A percentile compares a stretch with the other conserved stretches of the same genome.
phyloP scores from a whole-genome alignment of 92 coral and sea anemone genomes.

The Parazoanthus atlanticus region DNA sequence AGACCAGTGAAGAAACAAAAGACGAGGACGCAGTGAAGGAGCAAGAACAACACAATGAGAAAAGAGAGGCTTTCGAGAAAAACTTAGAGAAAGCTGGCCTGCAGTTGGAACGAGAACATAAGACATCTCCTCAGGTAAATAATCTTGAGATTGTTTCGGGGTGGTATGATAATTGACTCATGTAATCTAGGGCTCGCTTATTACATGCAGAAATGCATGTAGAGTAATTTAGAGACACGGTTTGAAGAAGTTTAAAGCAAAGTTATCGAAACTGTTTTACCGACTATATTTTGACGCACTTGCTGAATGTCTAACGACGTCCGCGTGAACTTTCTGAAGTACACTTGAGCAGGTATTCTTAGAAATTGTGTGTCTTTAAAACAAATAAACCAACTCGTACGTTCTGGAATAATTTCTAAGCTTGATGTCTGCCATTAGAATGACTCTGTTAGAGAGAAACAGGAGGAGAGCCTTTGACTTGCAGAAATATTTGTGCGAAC shows the following conservation, averaged over 20 bases:
- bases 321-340: not conserved
- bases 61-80: slow-evolving; percentile 68
- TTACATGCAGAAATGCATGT: not conserved
- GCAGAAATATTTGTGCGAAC: not conserved
- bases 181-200: not conserved
- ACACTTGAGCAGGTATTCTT: not conserved
- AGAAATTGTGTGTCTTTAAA: not conserved
- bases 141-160: not conserved
- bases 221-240: not conserved
- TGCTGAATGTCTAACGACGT: not conserved
- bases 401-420: not conserved
- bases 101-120: slow-evolving; percentile 54
- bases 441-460: not conserved
- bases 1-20: slow-evolving; percentile 57
- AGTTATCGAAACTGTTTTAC: not conserved
- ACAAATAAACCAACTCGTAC: not conserved
- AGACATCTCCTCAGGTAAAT: slow-evolving; percentile 50
- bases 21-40: slow-evolving; percentile 54
- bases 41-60: slow-evolving; percentile 50
- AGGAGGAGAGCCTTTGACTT: not conserved
- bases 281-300: not conserved
- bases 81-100: slow-evolving; percentile 61
- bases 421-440: not conserved
- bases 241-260: not conserved
- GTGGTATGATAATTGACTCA: not conserved